Evolutionary conservation across 2,888 invertebrate species (phyloP), one percentile per base, ranked within the genome.

Genomic region (Endotricha flammealis): DNA sequence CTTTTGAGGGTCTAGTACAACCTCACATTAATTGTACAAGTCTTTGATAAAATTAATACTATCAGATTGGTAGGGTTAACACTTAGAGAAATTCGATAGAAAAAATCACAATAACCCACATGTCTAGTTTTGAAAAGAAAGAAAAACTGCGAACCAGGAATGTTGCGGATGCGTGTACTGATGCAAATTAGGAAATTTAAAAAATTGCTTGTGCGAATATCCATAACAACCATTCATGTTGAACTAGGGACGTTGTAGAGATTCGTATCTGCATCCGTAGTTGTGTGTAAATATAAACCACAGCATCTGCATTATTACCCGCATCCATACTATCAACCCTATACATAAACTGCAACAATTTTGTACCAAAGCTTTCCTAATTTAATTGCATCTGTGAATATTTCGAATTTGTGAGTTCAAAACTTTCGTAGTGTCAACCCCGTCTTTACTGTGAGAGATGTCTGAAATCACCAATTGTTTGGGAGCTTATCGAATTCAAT

Each of bases 11-110:
- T 52, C 46, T 44, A 39, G 35, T 38, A 31, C 30, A 44, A 57
- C 55, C 57, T 53, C 48, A 53, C 61, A 72, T 71, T 64, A 64
- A 71, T 74, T 68, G 48, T 50, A 47, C 56, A 57, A 53, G 68
- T 64, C 57, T 62, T 64, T 57, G 52, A 57, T 58, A 50, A 65
- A 75, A 77, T 75, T 64, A 74, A 76, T 70, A 66, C 65, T 56
- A 62, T 57, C 56, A 59, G 49, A 59, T 67, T 62, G 50, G 50
- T 55, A 51, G 55, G 59, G 54, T 64, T 65, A 29, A 4, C 29
- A 12, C n/a, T n/a, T n/a, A n/a, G n/a, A n/a, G n/a, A n/a, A n/a
- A n/a, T n/a, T n/a, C n/a, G n/a, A n/a, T n/a, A n/a, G n/a, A n/a
- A n/a, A n/a, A n/a, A n/a, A n/a, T n/a, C n/a, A n/a, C n/a, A n/a